Percentiles rank a stretch among this genome's conserved stretches.
Conservation (phyloP, 2,797 vertebrate species). For the Tokudaia muenninki region DNA sequence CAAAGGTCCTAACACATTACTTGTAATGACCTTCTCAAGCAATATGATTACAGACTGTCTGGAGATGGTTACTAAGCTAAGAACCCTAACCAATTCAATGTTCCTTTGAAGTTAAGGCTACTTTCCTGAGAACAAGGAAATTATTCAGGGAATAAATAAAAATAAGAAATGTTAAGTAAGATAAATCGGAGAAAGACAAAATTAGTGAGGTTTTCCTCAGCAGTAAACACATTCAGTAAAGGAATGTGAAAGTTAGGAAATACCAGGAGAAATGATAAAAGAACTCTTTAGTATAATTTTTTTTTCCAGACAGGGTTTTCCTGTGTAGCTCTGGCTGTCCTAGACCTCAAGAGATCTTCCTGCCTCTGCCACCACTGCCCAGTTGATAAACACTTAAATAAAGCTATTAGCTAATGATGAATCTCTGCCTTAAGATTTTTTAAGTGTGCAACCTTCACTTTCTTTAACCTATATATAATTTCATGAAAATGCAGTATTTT, state of each 20-base stretch:
- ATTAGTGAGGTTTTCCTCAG: slow-evolving; percentile 29
- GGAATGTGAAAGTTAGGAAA: slow-evolving; percentile 51
- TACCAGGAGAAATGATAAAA: slow-evolving; percentile 54
- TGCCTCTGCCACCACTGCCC: neutral
- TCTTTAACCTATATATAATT: slow-evolving; percentile 62
- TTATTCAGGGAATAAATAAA: slow-evolving; percentile 47
- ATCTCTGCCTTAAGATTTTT: slow-evolving; percentile 5
- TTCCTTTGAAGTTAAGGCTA: slow-evolving; percentile 54
- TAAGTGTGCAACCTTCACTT: slow-evolving; percentile 27
- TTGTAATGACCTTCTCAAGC: slow-evolving; percentile 38
- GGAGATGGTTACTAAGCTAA: slow-evolving; percentile 56
- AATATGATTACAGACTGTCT: neutral
- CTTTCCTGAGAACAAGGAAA: slow-evolving; percentile 31
- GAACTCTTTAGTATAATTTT: neutral
- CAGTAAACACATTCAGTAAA: slow-evolving; percentile 36
- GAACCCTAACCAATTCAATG: slow-evolving; percentile 9
- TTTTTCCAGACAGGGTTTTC: neutral
- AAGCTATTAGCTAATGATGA: slow-evolving; percentile 25
- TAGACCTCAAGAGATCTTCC: neutral
- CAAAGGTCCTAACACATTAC: slow-evolving; percentile 4
- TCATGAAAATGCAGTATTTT: slow-evolving; percentile 54
- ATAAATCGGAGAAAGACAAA: slow-evolving; percentile 39
- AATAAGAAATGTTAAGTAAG: neutral
- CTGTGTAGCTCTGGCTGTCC: neutral
- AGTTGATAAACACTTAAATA: neutral